Base-by-base conservation (phyloP, 2,113 vertebrate species). In the Numenius arquata region DNA sequence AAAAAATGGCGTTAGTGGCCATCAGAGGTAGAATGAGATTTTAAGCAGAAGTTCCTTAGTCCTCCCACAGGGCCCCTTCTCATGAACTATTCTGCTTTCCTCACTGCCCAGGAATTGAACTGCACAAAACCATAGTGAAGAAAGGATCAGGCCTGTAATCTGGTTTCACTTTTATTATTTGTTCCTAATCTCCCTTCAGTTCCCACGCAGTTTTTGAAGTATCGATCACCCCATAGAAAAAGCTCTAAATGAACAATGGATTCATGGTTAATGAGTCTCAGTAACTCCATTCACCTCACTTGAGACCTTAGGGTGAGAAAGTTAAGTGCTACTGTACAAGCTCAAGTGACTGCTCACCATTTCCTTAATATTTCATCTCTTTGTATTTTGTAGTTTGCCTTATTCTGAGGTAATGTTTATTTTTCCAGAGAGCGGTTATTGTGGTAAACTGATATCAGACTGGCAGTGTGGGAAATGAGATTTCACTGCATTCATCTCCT, bases 361-460 rank as follows among this genome's bases (percentile, higher is more conserved):
- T 96, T 97, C 96, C 95, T 92, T 85, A 86, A 95, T 96, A 95
- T 96, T 96, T 85, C 77, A 45, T 38, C 84, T 87, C 96, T 95
- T 85, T 92, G 76, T 95, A 43, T 62, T 87, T 75, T 85, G 40
- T 8, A 72, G 80, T 94, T 93, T 95, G 77, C 73, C 53, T 53
- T 53, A 67, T 91, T 73, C 90, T 95, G 80, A 95, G 86, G 76
- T 94, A 78, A 93, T 96, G 85, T 97, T 97, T 95, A 27, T 93
- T 96, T 56, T 97, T 91, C 85, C 87, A 88, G 52, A 79, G 73
- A 47, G 67, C 1, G 2, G 87, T 91, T 92, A 92, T 61, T 95
- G 80, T 91, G 85, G 87, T 93, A 94, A 97, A 90, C 87, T 90
- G 95, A 83, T 95, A 94, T 17, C 63, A 66, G 32, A 52, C 43